A percentile compares a stretch with the other conserved stretches of the same genome.
phyloP scores from a whole-genome alignment of 92 coral and sea anemone genomes.

The Parazoanthus darwini region DNA sequence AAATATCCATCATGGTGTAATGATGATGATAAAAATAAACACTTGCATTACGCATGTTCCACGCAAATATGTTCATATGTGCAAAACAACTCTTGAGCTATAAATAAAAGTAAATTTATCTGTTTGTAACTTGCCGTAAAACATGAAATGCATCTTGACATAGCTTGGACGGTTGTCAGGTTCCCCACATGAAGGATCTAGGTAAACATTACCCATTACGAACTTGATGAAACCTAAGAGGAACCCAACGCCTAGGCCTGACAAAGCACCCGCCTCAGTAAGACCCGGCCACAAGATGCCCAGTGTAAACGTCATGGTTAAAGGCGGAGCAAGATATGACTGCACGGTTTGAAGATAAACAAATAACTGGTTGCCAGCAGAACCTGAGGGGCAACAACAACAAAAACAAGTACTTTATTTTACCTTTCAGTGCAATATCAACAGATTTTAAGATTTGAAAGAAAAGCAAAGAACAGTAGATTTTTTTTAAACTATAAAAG shows the following conservation, averaged over 20 bases:
- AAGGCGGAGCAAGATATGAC: constrained; percentile 62
- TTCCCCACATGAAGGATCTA: constrained; percentile 61
- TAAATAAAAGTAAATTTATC: too few species aligned
- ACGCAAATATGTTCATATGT: too few species aligned
- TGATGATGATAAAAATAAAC: too few species aligned
- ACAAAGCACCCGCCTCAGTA: constrained; percentile 47
- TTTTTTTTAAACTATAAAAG: too few species aligned
- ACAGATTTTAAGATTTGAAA: background rate
- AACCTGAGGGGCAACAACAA: constrained; percentile 6
- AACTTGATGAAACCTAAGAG: constrained; percentile 57
- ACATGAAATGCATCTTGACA: constrained; percentile 65
- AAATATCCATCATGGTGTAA: too few species aligned
- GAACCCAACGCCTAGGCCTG: constrained; percentile 50
- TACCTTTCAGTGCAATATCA: too few species aligned
- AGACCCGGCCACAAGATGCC: constrained; percentile 66
- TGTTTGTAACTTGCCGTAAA: constrained; percentile 48
- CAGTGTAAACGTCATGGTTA: constrained; percentile 50
- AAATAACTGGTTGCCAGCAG: constrained; percentile 56
- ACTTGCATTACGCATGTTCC: too few species aligned
- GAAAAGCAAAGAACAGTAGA: background rate
- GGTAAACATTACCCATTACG: constrained; percentile 49
- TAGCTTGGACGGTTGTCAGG: constrained; percentile 53
- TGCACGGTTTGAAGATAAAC: constrained; percentile 65
- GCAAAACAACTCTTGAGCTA: too few species aligned
- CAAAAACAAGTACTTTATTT: background rate